Percentiles rank a stretch among this genome's conserved stretches.
These are phyloP conservation scores for Stegophylla sp. DNA, from an alignment of 2,888 invertebrate genomes.

Conservation along the genomic window DNA sequence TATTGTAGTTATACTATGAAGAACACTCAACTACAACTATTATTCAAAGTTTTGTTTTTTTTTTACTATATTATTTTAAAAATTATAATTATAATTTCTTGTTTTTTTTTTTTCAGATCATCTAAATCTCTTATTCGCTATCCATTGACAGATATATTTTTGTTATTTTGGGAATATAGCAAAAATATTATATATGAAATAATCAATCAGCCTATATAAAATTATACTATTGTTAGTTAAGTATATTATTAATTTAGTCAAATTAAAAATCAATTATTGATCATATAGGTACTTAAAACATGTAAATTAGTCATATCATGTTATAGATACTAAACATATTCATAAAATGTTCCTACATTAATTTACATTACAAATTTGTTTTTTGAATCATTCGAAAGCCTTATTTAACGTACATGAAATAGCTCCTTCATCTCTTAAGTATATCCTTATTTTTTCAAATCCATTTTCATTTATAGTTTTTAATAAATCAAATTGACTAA, in stretches of 20 bases:
- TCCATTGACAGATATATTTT: conserved; percentile 43
- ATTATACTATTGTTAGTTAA: not conserved
- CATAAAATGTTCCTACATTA: conserved; percentile 46
- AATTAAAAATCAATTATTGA: conserved; percentile 22
- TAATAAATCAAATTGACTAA: no score
- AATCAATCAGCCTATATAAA: conserved; percentile 52
- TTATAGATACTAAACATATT: conserved; percentile 22
- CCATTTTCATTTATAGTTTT: no score
- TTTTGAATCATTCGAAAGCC: not conserved
- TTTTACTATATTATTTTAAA: no score
- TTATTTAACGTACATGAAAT: not conserved
- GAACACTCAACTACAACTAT: no score
- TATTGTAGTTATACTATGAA: no score
- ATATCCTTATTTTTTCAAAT: no score
- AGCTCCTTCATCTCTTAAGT: no score
- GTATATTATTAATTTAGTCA: conserved; percentile 1
- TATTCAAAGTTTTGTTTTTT: no score
- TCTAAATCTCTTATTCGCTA: conserved; percentile 50
- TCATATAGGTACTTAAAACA: not conserved
- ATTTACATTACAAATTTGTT: not conserved
- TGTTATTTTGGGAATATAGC: conserved; percentile 48
- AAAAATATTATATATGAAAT: conserved; percentile 50
- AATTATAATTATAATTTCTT: conserved; percentile 8
- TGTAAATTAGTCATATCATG: conserved; percentile 38
- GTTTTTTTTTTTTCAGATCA: conserved; percentile 48